These are phyloP conservation scores for Macaria notata DNA, from an alignment of 2,888 invertebrate species.

Conservation along the genomic window DNA sequence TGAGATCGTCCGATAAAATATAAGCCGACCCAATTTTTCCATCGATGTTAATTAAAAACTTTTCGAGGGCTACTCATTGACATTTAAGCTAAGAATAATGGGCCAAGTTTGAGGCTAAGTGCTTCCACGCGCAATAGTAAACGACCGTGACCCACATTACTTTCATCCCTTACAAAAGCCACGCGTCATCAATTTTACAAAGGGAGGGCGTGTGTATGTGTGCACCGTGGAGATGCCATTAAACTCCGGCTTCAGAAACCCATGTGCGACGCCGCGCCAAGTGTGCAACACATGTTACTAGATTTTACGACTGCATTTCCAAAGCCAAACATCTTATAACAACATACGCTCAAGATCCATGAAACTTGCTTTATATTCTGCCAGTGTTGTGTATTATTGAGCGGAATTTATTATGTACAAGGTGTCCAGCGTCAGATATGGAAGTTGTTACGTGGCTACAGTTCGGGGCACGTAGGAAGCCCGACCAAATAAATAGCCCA, in stretches of 20 bases:
- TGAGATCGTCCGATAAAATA: constrained; percentile 48
- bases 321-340: constrained; percentile 19
- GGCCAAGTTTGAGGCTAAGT: constrained; percentile 18
- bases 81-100: constrained; percentile 37
- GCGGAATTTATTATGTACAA: constrained; percentile 49
- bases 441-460: constrained; percentile 54
- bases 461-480: constrained; percentile 54
- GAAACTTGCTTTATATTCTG: constrained; percentile 38
- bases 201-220: background rate
- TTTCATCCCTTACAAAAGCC: constrained; percentile 18
- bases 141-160: constrained; percentile 21
- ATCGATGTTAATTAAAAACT: constrained; percentile 67
- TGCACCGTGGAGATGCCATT: background rate
- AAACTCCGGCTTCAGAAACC: constrained; percentile 9
- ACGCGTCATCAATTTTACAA: constrained; percentile 19
- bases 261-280: constrained; percentile 29
- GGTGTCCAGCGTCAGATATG: constrained; percentile 50
- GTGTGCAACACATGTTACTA: constrained; percentile 40
- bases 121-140: constrained; percentile 18
- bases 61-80: constrained; percentile 43
- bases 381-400: constrained; percentile 42
- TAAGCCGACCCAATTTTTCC: constrained; percentile 38
- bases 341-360: constrained; percentile 19
- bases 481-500: constrained; percentile 60
- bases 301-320: constrained; percentile 24